Evolutionary conservation across 1,140 invertebrate species (phyloP).

Genomic region (Diorhabda elongata): DNA sequence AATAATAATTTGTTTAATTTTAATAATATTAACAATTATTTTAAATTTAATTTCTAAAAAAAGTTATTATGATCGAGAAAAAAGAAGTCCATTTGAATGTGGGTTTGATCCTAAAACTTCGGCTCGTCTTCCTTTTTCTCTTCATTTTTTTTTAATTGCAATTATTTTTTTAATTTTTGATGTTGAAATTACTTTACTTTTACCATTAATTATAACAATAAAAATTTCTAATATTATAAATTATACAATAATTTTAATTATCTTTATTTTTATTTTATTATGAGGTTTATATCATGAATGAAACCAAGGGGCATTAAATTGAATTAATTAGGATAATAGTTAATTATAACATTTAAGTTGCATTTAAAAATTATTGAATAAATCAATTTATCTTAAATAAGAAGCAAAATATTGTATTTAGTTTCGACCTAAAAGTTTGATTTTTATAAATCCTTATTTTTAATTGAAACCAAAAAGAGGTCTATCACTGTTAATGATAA

Average conservation of each 20-base stretch:
- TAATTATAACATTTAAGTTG: slow-evolving; percentile 62
- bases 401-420: slow-evolving; percentile 54
- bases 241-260: slow-evolving; percentile 42
- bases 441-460: slow-evolving; percentile 51
- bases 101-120: slow-evolving; percentile 57
- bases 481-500: slow-evolving; percentile 56
- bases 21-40: slow-evolving; percentile 51
- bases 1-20: slow-evolving; percentile 46
- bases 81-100: slow-evolving; percentile 59
- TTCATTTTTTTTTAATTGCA: slow-evolving; percentile 60
- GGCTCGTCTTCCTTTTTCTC: slow-evolving; percentile 53
- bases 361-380: slow-evolving; percentile 57
- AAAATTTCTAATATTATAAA: slow-evolving; percentile 45
- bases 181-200: slow-evolving; percentile 57
- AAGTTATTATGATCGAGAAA: slow-evolving; percentile 53
- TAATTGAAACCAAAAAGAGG: slow-evolving; percentile 46
- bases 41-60: slow-evolving; percentile 53
- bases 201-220: slow-evolving; percentile 51
- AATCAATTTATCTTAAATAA: slow-evolving; percentile 54
- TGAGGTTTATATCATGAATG: slow-evolving; percentile 58
- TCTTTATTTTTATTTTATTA: slow-evolving; percentile 55
- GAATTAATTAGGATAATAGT: slow-evolving; percentile 57
- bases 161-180: slow-evolving; percentile 64
- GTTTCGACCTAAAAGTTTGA: slow-evolving; percentile 56
- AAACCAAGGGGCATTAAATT: slow-evolving; percentile 58